Evolutionary conservation across 1,140 invertebrate species (phyloP), one percentile per base, ranked within the genome.

Genomic region (Drosophila bifasciata): DNA sequence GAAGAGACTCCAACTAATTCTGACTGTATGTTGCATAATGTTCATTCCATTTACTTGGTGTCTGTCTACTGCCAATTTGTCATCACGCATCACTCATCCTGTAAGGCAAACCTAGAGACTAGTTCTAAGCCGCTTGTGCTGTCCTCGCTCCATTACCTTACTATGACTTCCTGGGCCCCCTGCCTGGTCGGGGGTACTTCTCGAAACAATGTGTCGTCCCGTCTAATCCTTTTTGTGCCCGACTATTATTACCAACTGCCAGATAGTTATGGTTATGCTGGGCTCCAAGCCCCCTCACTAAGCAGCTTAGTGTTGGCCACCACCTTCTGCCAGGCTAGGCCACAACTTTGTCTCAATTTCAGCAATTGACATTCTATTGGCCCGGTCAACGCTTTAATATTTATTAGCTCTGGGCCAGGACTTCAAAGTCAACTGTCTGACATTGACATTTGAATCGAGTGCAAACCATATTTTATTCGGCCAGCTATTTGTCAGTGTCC

Each of bases 221-320:
- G 46, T 66, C 61, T 86, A 86, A 86, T 88, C 83, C 81, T 71
- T 81, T 77, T 75, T 75, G 52, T 75, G 71, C 53, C 64, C 45
- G 61, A 63, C 76, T 81, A 81, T 86, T 71, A 70, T 81, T 74
- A 61, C 60, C 49, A 60, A 51, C 58, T 70, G 77, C 78, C 81
- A 66, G 77, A 81, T 88, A 78, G 81, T 88, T 88, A 88, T 86
- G 83, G 69, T 62, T 81, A 51, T 77, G 69, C 68, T 55, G 73
- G 76, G 36, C 23, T 52, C 25, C 28, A 15, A 13, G n/a, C n/a
- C n/a, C 60, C 45, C 52, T 63, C 41, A 39, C 52, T 88, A 85
- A 85, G 81, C 81, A 36, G 81, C 81, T 85, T 85, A 85, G 36
- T 17, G 41, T 56, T 53, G 36, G 36, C 56, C 40, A 9, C 17